These are phyloP conservation scores for Sepioteuthis lessoniana DNA, from an alignment of 2,888 invertebrate genomes.

Conservation along the genomic window DNA sequence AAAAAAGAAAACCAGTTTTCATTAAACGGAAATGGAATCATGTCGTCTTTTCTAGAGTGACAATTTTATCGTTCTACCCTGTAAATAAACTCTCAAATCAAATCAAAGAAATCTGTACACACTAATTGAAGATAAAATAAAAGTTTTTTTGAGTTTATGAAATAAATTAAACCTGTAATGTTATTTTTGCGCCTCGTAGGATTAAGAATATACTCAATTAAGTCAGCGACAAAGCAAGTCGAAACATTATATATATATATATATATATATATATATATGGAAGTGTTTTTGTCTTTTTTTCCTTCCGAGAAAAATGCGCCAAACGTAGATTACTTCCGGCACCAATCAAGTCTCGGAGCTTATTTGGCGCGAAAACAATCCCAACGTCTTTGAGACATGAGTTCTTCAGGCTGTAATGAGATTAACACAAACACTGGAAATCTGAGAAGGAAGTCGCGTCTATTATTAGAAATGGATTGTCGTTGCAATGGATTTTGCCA, in stretches of 20 bases:
- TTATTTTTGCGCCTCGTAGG: not conserved
- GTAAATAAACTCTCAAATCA: too few species aligned
- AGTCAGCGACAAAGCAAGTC: too few species aligned
- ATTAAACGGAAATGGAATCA: too few species aligned
- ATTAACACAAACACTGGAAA: not conserved
- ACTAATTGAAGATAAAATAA: not conserved
- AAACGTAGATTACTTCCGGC: conserved; percentile 20
- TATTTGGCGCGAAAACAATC: conserved; percentile 4
- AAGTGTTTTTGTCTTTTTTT: too few species aligned
- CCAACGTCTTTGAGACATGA: not conserved
- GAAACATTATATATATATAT: too few species aligned
- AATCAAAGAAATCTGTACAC: not conserved
- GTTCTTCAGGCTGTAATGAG: not conserved
- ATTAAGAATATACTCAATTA: not conserved
- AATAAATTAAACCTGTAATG: not conserved
- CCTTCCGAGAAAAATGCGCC: not conserved
- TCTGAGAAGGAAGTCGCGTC: not conserved
- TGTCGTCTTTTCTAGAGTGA: too few species aligned
- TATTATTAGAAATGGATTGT: not conserved
- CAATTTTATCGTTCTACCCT: too few species aligned
- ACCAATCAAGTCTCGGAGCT: not conserved
- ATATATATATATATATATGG: too few species aligned
- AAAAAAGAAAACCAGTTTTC: too few species aligned
- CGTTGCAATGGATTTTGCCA: not conserved
- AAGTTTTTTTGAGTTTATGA: not conserved